phyloP scores from a whole-genome alignment of 1,140 invertebrate genomes.

The Trichogramma pretiosum region DNA sequence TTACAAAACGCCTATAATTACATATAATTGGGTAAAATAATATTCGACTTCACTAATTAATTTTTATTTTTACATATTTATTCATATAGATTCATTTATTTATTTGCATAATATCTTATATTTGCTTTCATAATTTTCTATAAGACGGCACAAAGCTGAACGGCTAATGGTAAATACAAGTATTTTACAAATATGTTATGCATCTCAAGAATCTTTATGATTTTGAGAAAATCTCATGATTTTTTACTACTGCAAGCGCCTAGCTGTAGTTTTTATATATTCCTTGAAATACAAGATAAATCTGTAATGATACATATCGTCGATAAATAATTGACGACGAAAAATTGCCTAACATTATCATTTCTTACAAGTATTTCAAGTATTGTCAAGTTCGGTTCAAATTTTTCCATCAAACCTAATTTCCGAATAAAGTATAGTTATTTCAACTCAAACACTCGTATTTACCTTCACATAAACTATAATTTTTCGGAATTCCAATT shows the following conservation, averaged over 20 bases:
- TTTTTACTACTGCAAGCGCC: too few species aligned
- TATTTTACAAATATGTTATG: constrained; percentile 37
- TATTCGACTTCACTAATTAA: too few species aligned
- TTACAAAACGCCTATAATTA: too few species aligned
- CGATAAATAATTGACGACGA: constrained; percentile 3
- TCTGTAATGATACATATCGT: constrained; percentile 1
- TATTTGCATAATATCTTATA: constrained; percentile 20
- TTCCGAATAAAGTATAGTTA: too few species aligned
- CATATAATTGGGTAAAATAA: too few species aligned
- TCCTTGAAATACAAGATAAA: constrained; percentile 5
- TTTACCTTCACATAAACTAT: too few species aligned
- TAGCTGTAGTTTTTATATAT: too few species aligned
- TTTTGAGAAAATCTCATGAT: too few species aligned
- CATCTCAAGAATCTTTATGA: constrained; percentile 19
- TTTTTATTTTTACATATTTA: constrained; percentile 21
- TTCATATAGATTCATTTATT: constrained; percentile 26
- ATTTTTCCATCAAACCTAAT: background rate
- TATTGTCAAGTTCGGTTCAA: constrained; percentile 15
- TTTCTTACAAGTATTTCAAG: constrained; percentile 9
- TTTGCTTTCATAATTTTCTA: constrained; percentile 32
- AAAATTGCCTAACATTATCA: constrained; percentile 4
- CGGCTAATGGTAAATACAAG: constrained; percentile 38
- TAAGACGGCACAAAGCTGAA: constrained; percentile 44
- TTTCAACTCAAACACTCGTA: too few species aligned
- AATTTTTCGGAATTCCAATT: too few species aligned